Evolutionary conservation across 1,140 invertebrate species (phyloP), one percentile per base, ranked within the genome.

Genomic region (Aphelenchoides fujianensis): DNA sequence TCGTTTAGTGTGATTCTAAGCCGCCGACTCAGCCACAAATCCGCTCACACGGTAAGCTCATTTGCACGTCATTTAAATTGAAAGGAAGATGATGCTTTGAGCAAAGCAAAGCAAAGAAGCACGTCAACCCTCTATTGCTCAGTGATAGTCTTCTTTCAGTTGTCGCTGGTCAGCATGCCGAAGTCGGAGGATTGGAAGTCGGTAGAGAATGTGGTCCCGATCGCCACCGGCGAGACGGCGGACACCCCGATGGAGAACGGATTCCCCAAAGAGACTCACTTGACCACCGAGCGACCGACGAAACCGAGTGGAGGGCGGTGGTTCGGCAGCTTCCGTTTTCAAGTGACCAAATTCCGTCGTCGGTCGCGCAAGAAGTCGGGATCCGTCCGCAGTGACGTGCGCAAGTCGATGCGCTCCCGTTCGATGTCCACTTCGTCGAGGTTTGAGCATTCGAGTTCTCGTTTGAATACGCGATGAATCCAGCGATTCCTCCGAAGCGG

Each of bases 1-100:
- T n/a, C n/a, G n/a, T n/a, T n/a, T n/a, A n/a, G n/a, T n/a, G 37
- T 64, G 16, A 73, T 74, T n/a, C 36, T 54, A 3, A 55, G 36
- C 3, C 36, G 63, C 23, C 30, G 36, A 3, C 3, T 41, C 2
- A 55, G 7, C 31, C 63, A 62, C n/a, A 41, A 37, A 41, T 54
- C 31, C n/a, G 3, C n/a, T 3, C 3, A 37, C 2, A 54, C 36
- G 3, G n/a, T 37, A 28, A 19, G 19, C 61, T 34, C 23, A 23
- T 27, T n/a, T n/a, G 48, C 32, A 63, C 19, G 31, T 27, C 19
- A 2, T 31, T 3, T 34, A 63, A 63, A 63, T 31, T 63, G 61
- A 63, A 31, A 19, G 30, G 31, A 3, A 27, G 19, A n/a, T n/a
- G n/a, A n/a, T n/a, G 2, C 61, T 27, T 31, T 27, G 61, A 19